A percentile compares a stretch with the other conserved stretches of the same genome.
Conservation (phyloP, 2,113 vertebrate species). For the Vicugna pacos region DNA sequence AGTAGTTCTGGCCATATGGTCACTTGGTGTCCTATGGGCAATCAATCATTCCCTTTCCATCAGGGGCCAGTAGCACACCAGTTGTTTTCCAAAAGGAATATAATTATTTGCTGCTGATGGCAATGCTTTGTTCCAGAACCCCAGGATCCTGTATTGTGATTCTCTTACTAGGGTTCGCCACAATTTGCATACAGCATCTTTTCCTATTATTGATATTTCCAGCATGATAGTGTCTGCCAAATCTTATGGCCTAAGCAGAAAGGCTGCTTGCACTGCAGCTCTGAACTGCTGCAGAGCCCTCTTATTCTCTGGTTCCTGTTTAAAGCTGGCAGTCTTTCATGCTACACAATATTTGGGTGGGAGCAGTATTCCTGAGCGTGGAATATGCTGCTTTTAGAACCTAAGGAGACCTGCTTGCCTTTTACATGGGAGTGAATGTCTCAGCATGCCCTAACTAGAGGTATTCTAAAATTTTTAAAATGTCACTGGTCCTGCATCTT, state of each 20-base stretch:
- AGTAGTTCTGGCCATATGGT: neutral
- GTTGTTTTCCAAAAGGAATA: neutral
- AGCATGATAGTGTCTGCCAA: neutral
- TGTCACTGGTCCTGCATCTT: neutral
- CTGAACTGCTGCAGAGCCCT: neutral
- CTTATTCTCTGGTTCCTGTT: slow-evolving; percentile 3
- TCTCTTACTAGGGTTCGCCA: neutral
- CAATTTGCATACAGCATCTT: slow-evolving; percentile 7
- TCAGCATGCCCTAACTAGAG: neutral
- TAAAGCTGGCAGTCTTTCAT: neutral
- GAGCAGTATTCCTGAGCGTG: neutral
- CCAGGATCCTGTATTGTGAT: neutral
- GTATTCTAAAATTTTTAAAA: neutral
- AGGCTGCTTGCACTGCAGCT: neutral
- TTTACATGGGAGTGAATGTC: neutral
- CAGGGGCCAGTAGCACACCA: neutral
- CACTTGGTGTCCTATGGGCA: neutral
- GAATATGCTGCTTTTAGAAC: neutral
- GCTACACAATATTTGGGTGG: neutral
- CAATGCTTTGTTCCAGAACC: slow-evolving; percentile 8
- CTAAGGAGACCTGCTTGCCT: neutral
- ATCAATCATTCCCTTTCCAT: slow-evolving; percentile 1
- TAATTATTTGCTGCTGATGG: neutral
- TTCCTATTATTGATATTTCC: neutral
- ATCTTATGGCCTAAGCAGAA: neutral